Conservation (phyloP, 2,888 invertebrate genomes). For the Plebejus anna region DNA sequence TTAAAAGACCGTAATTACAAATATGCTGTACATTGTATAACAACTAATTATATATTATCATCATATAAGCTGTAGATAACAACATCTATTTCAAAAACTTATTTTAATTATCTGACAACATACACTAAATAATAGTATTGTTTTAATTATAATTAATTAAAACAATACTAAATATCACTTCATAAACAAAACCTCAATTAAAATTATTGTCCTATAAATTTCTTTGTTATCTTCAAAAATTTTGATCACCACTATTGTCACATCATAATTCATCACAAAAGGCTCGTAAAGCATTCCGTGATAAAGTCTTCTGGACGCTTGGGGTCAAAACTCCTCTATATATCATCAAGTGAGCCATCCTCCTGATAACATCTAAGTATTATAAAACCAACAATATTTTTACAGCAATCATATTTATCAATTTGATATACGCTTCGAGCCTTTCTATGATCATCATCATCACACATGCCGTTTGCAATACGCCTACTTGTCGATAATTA, state of each 20-base stretch:
- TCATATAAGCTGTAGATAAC: not conserved
- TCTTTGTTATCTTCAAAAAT: not conserved
- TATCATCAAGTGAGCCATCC: conserved; percentile 33
- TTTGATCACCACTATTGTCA: conserved; percentile 8
- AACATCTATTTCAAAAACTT: not conserved
- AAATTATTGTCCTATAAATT: not conserved
- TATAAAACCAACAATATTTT: conserved; percentile 40
- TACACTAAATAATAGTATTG: not conserved
- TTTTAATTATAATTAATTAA: not conserved
- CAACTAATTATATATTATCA: not conserved
- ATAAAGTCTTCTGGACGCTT: conserved; percentile 20
- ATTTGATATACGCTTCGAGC: conserved; percentile 46
- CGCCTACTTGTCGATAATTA: not conserved
- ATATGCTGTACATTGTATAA: not conserved
- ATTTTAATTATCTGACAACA: not conserved
- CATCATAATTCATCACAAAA: conserved; percentile 14
- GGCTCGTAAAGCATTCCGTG: conserved; percentile 9
- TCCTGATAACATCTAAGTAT: conserved; percentile 34
- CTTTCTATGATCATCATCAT: conserved; percentile 35
- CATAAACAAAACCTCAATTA: conserved; percentile 3
- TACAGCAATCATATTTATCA: conserved; percentile 44
- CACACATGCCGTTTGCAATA: not conserved
- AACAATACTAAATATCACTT: conserved; percentile 4
- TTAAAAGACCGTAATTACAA: not conserved
- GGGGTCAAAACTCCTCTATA: conserved; percentile 25